Conservation (phyloP, 37 sponge, comb jelly and placozoan genomes). For the Halichondria panicea region DNA sequence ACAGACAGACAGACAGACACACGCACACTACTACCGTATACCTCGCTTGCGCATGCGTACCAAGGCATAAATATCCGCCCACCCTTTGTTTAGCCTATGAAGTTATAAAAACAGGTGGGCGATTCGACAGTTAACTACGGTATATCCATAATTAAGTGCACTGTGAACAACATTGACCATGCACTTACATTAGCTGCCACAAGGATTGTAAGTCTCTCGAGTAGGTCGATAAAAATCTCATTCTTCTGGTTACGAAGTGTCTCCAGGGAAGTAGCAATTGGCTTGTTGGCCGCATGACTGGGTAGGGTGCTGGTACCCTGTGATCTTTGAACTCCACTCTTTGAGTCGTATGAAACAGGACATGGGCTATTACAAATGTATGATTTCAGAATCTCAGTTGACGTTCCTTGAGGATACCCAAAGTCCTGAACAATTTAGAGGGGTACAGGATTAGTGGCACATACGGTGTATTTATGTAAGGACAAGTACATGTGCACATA, state of each 20-base stretch:
- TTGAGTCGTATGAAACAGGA: constrained; percentile 44
- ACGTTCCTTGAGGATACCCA: constrained; percentile 91
- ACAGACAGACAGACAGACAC: too few relatives aligned
- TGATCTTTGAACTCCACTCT: too few relatives aligned
- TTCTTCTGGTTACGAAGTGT: constrained; percentile 75
- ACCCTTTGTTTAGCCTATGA: too few relatives aligned
- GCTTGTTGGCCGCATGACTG: constrained; percentile 83
- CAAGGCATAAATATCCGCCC: too few relatives aligned
- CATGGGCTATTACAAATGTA: constrained; percentile 84
- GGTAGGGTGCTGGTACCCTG: constrained; percentile 80
- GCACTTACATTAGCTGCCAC: constrained; percentile 79
- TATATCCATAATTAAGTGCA: too few relatives aligned
- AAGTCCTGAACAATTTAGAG: constrained; percentile 65
- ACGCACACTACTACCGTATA: too few relatives aligned
- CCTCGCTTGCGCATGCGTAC: too few relatives aligned
- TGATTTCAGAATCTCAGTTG: constrained; percentile 89
- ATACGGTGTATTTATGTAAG: not conserved
- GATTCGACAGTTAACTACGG: too few relatives aligned
- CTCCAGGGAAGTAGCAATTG: constrained; percentile 79
- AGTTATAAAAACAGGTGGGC: too few relatives aligned
- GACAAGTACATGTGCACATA: not conserved
- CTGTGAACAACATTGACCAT: too few relatives aligned
- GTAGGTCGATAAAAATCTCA: constrained; percentile 92
- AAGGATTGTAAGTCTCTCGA: constrained; percentile 87
- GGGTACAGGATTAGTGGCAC: not conserved